phyloP scores from a whole-genome alignment of 2,888 invertebrate species.

The Drosophila infuscata region DNA sequence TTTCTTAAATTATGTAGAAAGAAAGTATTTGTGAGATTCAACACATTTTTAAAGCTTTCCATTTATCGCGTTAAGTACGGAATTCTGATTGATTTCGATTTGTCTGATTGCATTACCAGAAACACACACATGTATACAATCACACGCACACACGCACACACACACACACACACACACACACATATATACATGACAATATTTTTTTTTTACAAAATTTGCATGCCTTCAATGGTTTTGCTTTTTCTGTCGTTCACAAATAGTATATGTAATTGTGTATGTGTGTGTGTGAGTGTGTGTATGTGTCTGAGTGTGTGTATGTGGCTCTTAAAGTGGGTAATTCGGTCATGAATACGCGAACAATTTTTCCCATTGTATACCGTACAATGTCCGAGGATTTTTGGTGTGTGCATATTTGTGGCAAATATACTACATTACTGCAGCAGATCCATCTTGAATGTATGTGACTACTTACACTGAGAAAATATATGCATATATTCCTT shows the following conservation, averaged over 20 bases:
- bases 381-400: conserved; percentile 75
- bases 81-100: conserved; percentile 4
- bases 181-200: background rate
- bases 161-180: background rate
- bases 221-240: conserved; percentile 75
- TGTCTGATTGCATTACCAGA: background rate
- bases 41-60: background rate
- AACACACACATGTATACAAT: conserved; percentile 10
- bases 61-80: background rate
- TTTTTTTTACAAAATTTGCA: conserved; percentile 61
- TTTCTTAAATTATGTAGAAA: background rate
- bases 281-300: conserved; percentile 16
- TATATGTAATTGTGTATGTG: conserved; percentile 14
- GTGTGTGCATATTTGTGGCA: conserved; percentile 75
- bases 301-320: conserved; percentile 25
- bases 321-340: conserved; percentile 72
- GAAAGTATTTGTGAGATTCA: background rate
- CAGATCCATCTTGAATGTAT: conserved; percentile 74
- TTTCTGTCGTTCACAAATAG: conserved; percentile 68
- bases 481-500: background rate
- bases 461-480: conserved; percentile 15
- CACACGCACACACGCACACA: background rate
- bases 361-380: conserved; percentile 55
- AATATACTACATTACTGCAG: conserved; percentile 75
- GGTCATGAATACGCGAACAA: conserved; percentile 80